Percentiles rank a stretch among this genome's conserved stretches.
Evolutionary conservation across 2,113 vertebrate species (phyloP).

Genomic region (Anser brachyrhynchus): DNA sequence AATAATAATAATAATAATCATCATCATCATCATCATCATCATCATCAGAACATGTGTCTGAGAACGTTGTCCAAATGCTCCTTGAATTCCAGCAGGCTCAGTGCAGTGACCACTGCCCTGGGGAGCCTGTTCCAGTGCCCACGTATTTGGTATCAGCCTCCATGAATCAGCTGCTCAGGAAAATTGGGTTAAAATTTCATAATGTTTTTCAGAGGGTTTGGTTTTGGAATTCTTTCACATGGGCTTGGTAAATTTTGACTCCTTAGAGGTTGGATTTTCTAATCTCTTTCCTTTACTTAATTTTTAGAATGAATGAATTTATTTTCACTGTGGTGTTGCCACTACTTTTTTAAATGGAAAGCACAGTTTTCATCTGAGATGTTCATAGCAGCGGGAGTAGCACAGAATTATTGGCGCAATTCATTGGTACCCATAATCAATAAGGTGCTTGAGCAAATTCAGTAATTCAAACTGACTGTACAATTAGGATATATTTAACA

Average conservation of each 20-base stretch:
- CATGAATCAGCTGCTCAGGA: background rate
- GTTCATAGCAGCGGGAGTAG: background rate
- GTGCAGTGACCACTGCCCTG: no score
- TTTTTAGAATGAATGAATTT: background rate
- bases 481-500: background rate
- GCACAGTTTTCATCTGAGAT: accelerated
- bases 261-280: background rate
- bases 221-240: background rate
- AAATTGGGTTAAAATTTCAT: background rate
- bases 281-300: background rate
- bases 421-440: no score
- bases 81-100: no score
- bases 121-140: no score
- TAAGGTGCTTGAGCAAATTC: background rate
- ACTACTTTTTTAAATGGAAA: background rate
- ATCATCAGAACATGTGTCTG: no score
- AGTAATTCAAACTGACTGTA: accelerated
- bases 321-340: background rate
- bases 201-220: background rate
- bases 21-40: no score
- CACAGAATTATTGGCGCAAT: accelerated
- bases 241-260: background rate
- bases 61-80: no score
- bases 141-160: background rate
- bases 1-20: no score